Conservation (phyloP, 2,888 invertebrate species). For the Drosophila meridionalis region DNA sequence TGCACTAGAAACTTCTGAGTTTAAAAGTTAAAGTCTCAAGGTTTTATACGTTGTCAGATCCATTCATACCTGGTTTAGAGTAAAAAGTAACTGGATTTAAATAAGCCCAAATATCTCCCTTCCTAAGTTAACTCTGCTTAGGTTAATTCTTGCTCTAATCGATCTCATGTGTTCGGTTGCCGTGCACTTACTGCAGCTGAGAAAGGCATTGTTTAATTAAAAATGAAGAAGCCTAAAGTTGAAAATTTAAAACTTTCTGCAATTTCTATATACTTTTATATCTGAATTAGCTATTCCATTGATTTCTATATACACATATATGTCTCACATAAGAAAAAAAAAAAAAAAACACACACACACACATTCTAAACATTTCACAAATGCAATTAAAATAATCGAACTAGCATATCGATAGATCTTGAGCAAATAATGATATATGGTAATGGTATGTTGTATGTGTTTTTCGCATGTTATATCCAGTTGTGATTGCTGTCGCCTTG, state of each 20-base stretch:
- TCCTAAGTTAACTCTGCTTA: too few relatives aligned
- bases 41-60: not conserved
- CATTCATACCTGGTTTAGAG: too few relatives aligned
- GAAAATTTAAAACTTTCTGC: too few relatives aligned
- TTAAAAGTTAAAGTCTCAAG: not conserved
- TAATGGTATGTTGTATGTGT: not conserved
- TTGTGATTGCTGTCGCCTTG: constrained; percentile 9
- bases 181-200: too few relatives aligned
- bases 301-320: not conserved
- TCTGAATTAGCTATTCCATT: not conserved
- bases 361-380: not conserved
- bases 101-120: too few relatives aligned
- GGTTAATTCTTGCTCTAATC: too few relatives aligned
- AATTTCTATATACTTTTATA: not conserved
- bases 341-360: not conserved
- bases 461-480: not conserved
- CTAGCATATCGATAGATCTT: constrained; percentile 10
- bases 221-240: too few relatives aligned
- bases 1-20: too few relatives aligned
- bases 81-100: too few relatives aligned
- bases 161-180: too few relatives aligned
- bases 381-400: constrained; percentile 10
- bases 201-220: too few relatives aligned
- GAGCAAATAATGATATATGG: constrained; percentile 10
- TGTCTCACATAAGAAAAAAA: not conserved